Evolutionary conservation across 2,797 vertebrate species (phyloP).

Genomic region (Helarctos malayanus): DNA sequence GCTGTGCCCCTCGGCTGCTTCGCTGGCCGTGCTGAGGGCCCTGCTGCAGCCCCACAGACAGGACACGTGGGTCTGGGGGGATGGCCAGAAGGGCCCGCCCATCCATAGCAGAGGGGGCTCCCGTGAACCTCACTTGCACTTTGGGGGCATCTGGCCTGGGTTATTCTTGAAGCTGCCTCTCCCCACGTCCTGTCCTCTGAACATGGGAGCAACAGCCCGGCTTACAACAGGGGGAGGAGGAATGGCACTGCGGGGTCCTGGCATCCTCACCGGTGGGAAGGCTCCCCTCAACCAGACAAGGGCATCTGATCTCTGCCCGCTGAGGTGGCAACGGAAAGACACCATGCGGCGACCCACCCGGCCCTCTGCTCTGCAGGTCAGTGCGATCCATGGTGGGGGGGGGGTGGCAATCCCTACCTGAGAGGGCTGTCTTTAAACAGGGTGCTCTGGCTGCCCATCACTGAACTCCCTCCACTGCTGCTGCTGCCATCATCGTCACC

Average conservation of each 20-base stretch:
- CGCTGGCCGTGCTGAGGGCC: conserved; percentile 49
- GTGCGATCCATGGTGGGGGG: accelerated
- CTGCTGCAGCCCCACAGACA: conserved; percentile 50
- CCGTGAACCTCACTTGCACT: neutral
- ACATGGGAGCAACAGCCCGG: neutral
- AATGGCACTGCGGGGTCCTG: neutral
- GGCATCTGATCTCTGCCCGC: neutral
- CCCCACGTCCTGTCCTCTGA: conserved; percentile 77
- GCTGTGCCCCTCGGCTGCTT: neutral
- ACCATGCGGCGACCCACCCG: accelerated
- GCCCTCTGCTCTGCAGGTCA: neutral
- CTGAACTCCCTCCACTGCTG: conserved; percentile 84
- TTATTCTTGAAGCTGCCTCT: neutral
- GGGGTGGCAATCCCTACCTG: conserved; percentile 78
- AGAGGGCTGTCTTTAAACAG: conserved; percentile 86
- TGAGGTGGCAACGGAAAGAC: neutral
- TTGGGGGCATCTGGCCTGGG: conserved; percentile 26
- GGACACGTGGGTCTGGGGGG: neutral
- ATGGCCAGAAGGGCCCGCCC: neutral
- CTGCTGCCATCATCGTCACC: conserved; percentile 87
- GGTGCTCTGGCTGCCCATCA: conserved; percentile 82
- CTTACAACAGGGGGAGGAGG: accelerated
- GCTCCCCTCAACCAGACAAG: accelerated
- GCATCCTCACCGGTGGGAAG: neutral
- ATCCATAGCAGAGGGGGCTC: neutral